Evolutionary conservation across 1,140 invertebrate species (phyloP).

Genomic region (Drosophila yakuba): DNA sequence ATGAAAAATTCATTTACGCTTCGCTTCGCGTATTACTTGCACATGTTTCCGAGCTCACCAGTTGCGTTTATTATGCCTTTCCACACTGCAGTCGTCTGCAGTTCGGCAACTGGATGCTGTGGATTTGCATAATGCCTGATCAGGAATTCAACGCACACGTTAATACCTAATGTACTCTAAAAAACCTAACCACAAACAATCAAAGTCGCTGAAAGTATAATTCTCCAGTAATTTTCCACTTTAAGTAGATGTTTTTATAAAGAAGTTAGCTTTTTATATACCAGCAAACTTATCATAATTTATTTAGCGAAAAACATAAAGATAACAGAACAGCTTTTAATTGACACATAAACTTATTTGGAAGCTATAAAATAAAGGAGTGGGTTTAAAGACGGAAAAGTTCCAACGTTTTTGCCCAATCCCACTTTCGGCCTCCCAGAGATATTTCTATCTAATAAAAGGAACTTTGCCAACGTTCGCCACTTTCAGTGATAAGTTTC

Average conservation of each 20-base stretch:
- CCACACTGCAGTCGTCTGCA: conserved; percentile 26
- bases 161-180: conserved; percentile 37
- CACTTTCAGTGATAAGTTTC: conserved; percentile 11
- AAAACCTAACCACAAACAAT: not conserved
- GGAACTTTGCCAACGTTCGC: not conserved
- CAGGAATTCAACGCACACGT: conserved; percentile 41
- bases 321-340: no score
- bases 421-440: not conserved
- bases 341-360: no score
- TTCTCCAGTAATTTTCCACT: not conserved
- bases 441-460: not conserved
- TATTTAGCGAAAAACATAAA: no score
- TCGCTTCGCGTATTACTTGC: conserved; percentile 71
- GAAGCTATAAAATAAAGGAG: no score
- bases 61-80: conserved; percentile 43
- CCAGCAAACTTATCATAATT: no score
- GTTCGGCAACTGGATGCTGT: conserved; percentile 11
- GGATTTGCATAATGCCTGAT: conserved; percentile 40
- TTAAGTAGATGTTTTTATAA: no score
- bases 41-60: conserved; percentile 70
- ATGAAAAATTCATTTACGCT: conserved; percentile 84
- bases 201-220: not conserved
- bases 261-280: no score
- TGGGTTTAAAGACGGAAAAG: not conserved
- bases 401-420: no score